Percentiles rank a stretch among this genome's conserved stretches.
Conservation (phyloP, 2,797 vertebrate species). For the Acrocephalus scirpaceus region DNA sequence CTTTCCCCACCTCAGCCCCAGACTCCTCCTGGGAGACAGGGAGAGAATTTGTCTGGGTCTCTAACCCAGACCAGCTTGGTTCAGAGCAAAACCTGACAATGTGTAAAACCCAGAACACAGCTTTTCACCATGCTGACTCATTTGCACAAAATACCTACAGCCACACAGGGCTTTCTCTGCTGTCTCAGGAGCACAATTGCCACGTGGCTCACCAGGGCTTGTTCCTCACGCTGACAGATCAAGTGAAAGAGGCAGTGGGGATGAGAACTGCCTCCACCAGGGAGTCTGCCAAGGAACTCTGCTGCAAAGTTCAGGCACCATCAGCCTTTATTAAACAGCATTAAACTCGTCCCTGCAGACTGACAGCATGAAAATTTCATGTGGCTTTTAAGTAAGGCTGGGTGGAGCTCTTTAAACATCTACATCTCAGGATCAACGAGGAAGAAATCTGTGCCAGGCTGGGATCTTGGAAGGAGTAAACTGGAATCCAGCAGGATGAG, state of each 20-base stretch:
- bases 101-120: not conserved
- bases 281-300: not conserved
- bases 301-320: not conserved
- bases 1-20: not conserved
- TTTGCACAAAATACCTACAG: not conserved
- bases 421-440: not conserved
- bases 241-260: not conserved
- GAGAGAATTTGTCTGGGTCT: not conserved
- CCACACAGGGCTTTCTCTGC: not conserved
- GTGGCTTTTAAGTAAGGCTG: not conserved
- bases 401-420: not conserved
- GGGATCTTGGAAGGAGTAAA: not conserved
- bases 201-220: not conserved
- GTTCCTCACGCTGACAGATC: not conserved
- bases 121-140: not conserved
- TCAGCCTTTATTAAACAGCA: constrained; percentile 25
- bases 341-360: not conserved
- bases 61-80: not conserved
- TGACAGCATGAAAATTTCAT: constrained; percentile 24
- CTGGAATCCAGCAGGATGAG: not conserved
- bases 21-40: not conserved
- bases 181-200: not conserved
- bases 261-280: not conserved
- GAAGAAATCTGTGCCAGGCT: not conserved
- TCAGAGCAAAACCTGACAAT: not conserved